Base-by-base conservation (phyloP, 2,113 vertebrate genomes). In the Callopanchax toddi region DNA sequence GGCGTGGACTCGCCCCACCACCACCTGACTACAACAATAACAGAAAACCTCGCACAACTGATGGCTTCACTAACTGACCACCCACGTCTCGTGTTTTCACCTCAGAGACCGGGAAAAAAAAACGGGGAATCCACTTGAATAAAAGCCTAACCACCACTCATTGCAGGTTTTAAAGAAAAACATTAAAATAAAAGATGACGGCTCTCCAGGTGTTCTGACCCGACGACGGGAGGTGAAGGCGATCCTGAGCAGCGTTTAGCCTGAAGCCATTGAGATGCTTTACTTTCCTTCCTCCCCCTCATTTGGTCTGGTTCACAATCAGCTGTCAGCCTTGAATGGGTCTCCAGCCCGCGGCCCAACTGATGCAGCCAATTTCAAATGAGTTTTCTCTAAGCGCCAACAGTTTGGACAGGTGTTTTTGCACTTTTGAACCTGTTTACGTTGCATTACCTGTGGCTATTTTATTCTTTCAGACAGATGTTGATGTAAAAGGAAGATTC, bases 31-130 rank as follows among this genome's bases (percentile, higher is more conserved):
- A 63, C 57, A 39, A 68, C 74, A 80, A 81, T 78, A 74, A 87
- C 73, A 15, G 51, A 46, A 55, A 68, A 68, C 60, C 75, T 81
- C 74, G 43, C 23, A 50, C 52, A 8, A 57, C 67, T 79, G 73
- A 86, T 63, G 84, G 61, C 82, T 86, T 86, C 73, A 86, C 76
- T 82, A 63, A 60, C 74, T 74, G 81, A 82, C 83, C 78, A 81
- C 79, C 77, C 71, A 82, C 76, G 26, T 34, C 53, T 74, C 7
- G 5, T 3, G 25, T 15, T 58, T 29, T 43, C 56, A 50, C 26
- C 40, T 52, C 21, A 10, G 23, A 72, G 45, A 12, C 15, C 11
- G 9, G 16, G 36, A 50, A 43, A 32, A 20, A 42, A 50, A 43
- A 32, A n/a, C 11, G 42, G 51, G 36, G 39, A 67, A 60, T 37